Conservation (phyloP, 2,797 vertebrate genomes). For the Girardinus metallicus region DNA sequence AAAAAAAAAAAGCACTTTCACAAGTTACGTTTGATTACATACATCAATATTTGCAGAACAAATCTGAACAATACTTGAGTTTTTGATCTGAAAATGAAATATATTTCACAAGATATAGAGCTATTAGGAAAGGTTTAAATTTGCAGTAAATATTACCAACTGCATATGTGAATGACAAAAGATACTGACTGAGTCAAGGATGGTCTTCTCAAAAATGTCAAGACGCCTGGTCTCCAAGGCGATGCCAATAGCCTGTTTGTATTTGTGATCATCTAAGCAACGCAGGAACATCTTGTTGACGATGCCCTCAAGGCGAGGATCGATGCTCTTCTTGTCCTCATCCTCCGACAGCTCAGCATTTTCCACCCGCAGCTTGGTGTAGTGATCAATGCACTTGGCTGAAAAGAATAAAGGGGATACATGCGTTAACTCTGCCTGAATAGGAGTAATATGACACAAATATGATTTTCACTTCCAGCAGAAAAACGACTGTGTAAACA, state of each 20-base stretch:
- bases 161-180: not conserved
- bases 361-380: slow-evolving; percentile 96
- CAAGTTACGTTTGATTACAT: not conserved
- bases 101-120: not conserved
- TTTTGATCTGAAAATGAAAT: not conserved
- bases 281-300: slow-evolving; percentile 99
- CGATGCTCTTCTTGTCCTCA: slow-evolving; percentile 92
- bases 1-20: not conserved
- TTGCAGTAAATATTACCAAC: not conserved
- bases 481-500: not conserved
- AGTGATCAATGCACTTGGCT: slow-evolving; percentile 99
- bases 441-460: not conserved
- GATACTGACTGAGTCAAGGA: slow-evolving; percentile 89
- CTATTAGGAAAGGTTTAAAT: not conserved
- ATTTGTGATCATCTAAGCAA: slow-evolving; percentile 97
- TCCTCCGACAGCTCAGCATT: slow-evolving; percentile 95
- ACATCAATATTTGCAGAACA: not conserved
- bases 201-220: slow-evolving; percentile 97
- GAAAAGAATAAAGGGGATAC: slow-evolving; percentile 13
- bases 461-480: not conserved
- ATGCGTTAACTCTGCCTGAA: not conserved
- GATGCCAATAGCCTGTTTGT: slow-evolving; percentile 97
- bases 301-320: slow-evolving; percentile 95
- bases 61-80: not conserved
- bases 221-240: slow-evolving; percentile 94